Evolutionary conservation across 2,797 vertebrate species (phyloP).

Genomic region (Acanthurus tractus): DNA sequence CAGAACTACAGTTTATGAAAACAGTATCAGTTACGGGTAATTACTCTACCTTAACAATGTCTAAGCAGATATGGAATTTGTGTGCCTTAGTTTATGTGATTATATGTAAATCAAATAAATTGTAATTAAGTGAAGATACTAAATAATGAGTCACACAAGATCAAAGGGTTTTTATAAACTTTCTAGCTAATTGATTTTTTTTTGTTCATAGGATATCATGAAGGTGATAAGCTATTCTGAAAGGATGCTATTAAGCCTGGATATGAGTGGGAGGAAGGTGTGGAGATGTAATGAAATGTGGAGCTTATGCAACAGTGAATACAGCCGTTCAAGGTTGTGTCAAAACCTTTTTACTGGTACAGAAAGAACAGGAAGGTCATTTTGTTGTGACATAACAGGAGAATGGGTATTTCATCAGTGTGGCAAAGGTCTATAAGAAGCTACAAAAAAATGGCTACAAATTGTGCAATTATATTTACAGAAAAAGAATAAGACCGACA

Average conservation of each 20-base stretch:
- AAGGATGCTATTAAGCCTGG: conserved; percentile 18
- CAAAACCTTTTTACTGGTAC: conserved; percentile 2
- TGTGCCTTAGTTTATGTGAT: conserved; percentile 21
- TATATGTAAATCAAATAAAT: conserved; percentile 36
- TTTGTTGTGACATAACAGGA: not conserved
- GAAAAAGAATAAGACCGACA: not conserved
- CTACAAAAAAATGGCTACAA: not conserved
- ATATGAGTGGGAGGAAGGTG: conserved; percentile 3
- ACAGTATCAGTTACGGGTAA: conserved; percentile 45
- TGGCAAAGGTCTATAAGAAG: not conserved
- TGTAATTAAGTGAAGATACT: too few species aligned
- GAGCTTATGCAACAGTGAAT: conserved; percentile 30
- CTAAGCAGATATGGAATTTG: not conserved
- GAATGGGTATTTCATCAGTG: conserved; percentile 5
- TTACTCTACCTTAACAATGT: conserved; percentile 27
- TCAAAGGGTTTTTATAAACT: too few species aligned
- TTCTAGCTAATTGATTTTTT: not conserved
- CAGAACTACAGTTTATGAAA: conserved; percentile 21
- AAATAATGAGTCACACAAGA: too few species aligned
- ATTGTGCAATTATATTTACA: not conserved
- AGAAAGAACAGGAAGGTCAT: conserved; percentile 6
- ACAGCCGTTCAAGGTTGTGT: conserved; percentile 47
- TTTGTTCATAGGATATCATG: conserved; percentile 12
- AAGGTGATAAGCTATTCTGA: conserved; percentile 19
- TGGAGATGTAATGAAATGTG: conserved; percentile 19